phyloP scores from a whole-genome alignment of 1,140 invertebrate species.

The Battus philenor region DNA sequence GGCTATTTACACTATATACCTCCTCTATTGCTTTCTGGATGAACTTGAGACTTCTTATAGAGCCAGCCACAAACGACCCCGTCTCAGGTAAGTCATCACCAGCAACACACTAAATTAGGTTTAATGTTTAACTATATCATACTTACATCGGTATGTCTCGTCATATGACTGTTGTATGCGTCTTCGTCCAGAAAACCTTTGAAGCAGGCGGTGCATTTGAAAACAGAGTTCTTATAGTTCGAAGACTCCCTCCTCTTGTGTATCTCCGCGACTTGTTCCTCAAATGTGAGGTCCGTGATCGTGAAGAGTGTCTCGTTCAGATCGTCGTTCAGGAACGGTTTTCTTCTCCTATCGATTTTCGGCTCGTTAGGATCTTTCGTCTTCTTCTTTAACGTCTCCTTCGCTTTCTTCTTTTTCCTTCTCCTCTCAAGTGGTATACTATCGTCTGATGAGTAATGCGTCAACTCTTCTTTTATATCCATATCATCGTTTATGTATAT shows the following conservation, averaged over 20 bases:
- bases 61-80: too few relatives aligned
- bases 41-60: too few relatives aligned
- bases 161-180: constrained; percentile 52
- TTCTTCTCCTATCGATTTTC: constrained; percentile 52
- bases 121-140: too few relatives aligned
- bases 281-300: constrained; percentile 46
- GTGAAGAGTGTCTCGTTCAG: constrained; percentile 58
- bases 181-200: constrained; percentile 64
- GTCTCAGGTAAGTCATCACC: too few relatives aligned
- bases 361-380: constrained; percentile 29
- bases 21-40: too few relatives aligned
- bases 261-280: constrained; percentile 58
- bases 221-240: constrained; percentile 54
- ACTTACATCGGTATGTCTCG: constrained; percentile 55
- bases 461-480: constrained; percentile 16
- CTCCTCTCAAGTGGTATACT: constrained; percentile 35
- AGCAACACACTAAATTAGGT: too few relatives aligned
- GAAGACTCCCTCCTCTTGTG: constrained; percentile 45
- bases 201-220: constrained; percentile 53
- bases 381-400: constrained; percentile 25
- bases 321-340: constrained; percentile 57
- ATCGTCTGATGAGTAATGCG: constrained; percentile 43
- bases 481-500: constrained; percentile 20
- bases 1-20: too few relatives aligned
- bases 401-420: constrained; percentile 26